Conservation (phyloP, 2,113 vertebrate genomes). For the Phrynosoma blainvillii region DNA sequence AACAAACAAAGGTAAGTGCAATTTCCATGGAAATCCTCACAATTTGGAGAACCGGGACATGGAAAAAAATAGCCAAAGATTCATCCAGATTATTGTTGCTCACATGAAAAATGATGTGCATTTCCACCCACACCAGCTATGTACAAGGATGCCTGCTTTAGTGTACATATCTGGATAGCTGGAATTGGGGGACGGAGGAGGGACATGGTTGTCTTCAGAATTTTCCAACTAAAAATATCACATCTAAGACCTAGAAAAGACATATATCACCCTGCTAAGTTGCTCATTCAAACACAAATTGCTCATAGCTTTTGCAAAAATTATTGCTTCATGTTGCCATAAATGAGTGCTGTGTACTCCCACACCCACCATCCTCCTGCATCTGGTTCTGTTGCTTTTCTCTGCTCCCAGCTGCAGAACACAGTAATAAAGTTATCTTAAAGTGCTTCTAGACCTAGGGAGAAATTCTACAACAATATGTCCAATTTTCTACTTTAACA, state of each 20-base stretch:
- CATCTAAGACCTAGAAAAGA: not conserved
- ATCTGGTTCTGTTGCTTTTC: not conserved
- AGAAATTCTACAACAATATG: not conserved
- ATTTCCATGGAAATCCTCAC: not conserved
- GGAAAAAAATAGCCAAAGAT: not conserved
- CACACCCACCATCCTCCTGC: not conserved
- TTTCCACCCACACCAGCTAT: not conserved
- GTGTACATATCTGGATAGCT: not conserved
- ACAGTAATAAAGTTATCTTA: constrained; percentile 12
- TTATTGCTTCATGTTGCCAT: not conserved
- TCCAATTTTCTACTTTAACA: constrained; percentile 16
- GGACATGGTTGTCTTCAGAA: not conserved
- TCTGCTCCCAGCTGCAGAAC: constrained; percentile 1
- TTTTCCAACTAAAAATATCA: not conserved
- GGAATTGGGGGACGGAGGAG: not conserved
- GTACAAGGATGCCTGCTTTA: not conserved
- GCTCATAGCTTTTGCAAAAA: not conserved
- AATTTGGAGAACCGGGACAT: not conserved
- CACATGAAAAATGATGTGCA: not conserved
- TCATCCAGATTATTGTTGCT: not conserved
- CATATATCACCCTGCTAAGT: not conserved
- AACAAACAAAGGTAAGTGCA: too few species aligned
- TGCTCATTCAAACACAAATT: not conserved
- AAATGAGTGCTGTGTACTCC: not conserved
- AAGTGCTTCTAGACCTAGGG: constrained; percentile 22